A percentile compares a stretch with the other conserved stretches of the same genome.
Conservation (phyloP, 2,113 vertebrate genomes). For the Triplophysa tibetana region DNA sequence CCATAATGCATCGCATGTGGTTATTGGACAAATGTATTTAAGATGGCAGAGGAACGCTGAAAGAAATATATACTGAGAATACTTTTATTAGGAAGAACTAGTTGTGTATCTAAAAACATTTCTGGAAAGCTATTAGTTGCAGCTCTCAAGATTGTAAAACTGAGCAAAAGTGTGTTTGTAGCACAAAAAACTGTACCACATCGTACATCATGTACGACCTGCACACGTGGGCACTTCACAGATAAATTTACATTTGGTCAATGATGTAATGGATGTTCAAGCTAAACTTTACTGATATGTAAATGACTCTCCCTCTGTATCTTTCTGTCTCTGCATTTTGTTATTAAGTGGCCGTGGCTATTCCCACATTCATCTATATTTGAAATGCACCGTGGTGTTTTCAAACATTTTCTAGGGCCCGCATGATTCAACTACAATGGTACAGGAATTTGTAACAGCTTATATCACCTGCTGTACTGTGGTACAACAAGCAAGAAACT, state of each 20-base stretch:
- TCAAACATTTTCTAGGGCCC: too few species aligned
- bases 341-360: not conserved
- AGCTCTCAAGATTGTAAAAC: too few species aligned
- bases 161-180: too few species aligned
- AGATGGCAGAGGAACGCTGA: too few species aligned
- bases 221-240: not conserved
- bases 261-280: not conserved
- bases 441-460: not conserved
- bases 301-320: conserved; percentile 8
- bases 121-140: too few species aligned
- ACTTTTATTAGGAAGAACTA: too few species aligned
- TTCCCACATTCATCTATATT: not conserved
- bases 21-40: too few species aligned
- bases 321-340: not conserved
- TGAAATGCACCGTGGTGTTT: too few species aligned
- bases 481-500: not conserved
- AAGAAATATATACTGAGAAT: too few species aligned
- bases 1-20: too few species aligned
- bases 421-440: too few species aligned
- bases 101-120: too few species aligned
- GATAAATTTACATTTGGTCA: conserved; percentile 11
- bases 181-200: not conserved
- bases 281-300: conserved; percentile 26
- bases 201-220: not conserved
- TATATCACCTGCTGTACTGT: not conserved